Evolutionary conservation across 2,888 invertebrate species (phyloP), one percentile per base, ranked within the genome.

Genomic region (Saturnia pavonia): DNA sequence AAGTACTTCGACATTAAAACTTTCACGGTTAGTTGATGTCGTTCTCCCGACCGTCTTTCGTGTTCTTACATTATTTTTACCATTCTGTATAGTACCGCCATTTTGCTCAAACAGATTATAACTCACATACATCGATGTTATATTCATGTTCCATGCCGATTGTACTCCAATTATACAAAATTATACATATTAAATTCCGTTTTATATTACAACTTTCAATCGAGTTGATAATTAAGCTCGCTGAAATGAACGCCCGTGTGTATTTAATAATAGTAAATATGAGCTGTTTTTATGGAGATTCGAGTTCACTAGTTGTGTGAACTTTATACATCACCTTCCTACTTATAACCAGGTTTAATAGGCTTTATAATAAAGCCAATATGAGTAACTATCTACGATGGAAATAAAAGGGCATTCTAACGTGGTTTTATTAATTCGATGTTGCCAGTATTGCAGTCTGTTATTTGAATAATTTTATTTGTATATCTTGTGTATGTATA

Each of bases 301-400:
- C 3, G 63, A 74, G 77, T 79, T 78, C 80, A 76, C 76, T 77
- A 76, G 77, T 77, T 78, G 77, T 77, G 78, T 78, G 75, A 79
- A 80, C 74, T 70, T 4, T 6, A 80, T 82, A 77, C 80, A 84
- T 86, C 82, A 84, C 79, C 81, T 80, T 79, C 75, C 73, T 76
- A 74, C 74, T 72, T 69, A 71, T 73, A 76, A 80, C 82, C 77
- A 69, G 80, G 80, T 75, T 34, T 34, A 34, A 34, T 34, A 34
- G 34, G 34, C 6, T 77, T 63, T 48, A 77, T 81, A 76, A 79
- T 71, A 74, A 42, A 57, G 2, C 25, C 25, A 14, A 57, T 22
- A 25, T n/a, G 12, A 25, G 48, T 51, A 57, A 57, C 25, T 25
- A 9, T 2, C 57, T 22, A 6, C 25, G 11, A 25, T 57, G 57